These are phyloP conservation scores for Dolichopus griseipennis DNA, from an alignment of 2,888 invertebrate species.

Conservation along the genomic window DNA sequence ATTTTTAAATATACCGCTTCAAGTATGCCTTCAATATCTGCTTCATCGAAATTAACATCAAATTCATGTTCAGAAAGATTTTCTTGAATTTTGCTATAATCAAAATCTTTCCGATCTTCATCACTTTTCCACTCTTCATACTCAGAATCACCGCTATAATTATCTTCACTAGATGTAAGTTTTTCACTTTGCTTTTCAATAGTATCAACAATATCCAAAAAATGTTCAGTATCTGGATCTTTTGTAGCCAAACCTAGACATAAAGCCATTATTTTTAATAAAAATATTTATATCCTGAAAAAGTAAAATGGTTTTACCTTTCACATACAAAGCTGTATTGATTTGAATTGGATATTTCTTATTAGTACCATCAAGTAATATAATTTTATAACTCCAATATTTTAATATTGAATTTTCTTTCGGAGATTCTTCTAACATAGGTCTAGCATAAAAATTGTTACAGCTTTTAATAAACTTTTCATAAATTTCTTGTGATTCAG, in stretches of 20 bases:
- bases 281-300: no score
- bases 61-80: background rate
- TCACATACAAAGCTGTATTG: background rate
- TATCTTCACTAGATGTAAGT: background rate
- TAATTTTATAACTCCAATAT: conserved; percentile 18
- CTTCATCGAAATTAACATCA: background rate
- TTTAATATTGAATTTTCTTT: conserved; percentile 12
- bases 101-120: background rate
- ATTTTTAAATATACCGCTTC: background rate
- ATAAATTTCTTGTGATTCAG: conserved; percentile 18
- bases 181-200: background rate
- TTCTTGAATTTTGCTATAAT: background rate
- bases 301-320: background rate
- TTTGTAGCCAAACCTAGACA: conserved; percentile 18
- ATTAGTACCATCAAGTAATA: conserved; percentile 16
- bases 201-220: conserved; percentile 13
- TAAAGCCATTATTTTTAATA: background rate
- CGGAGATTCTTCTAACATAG: conserved; percentile 10
- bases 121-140: background rate
- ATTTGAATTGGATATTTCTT: conserved; percentile 14
- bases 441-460: conserved; percentile 17
- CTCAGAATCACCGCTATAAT: background rate
- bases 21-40: background rate
- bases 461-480: conserved; percentile 15
- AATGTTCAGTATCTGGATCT: conserved; percentile 17